phyloP scores from a whole-genome alignment of 2,888 invertebrate genomes.

The Hypolimnas misippus region DNA sequence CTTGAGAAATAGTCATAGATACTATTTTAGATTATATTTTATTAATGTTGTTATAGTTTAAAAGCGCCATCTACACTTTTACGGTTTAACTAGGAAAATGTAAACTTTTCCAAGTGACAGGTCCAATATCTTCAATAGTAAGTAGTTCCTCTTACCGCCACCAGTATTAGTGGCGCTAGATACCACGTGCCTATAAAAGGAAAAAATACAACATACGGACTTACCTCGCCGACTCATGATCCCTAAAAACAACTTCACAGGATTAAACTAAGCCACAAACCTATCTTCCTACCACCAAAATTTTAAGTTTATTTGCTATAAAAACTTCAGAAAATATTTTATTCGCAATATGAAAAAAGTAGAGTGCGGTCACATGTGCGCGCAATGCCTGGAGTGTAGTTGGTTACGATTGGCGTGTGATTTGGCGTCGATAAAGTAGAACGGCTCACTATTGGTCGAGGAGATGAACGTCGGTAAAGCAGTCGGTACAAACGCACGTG shows the following conservation, averaged over 20 bases:
- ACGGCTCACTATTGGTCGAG: conserved; percentile 54
- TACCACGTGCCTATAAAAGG: conserved; percentile 42
- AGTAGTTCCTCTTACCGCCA: conserved; percentile 31
- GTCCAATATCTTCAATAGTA: background rate
- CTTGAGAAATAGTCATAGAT: too few relatives aligned
- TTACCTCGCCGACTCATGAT: conserved; percentile 70
- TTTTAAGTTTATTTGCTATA: background rate
- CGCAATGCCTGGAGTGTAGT: conserved; percentile 58
- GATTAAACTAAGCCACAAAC: conserved; percentile 18
- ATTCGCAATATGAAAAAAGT: conserved; percentile 36
- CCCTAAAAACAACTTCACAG: conserved; percentile 35
- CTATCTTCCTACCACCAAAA: conserved; percentile 5
- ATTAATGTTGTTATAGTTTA: too few relatives aligned
- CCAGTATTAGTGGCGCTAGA: conserved; percentile 50
- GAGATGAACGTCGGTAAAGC: conserved; percentile 53
- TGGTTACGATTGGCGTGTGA: conserved; percentile 60
- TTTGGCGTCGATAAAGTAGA: conserved; percentile 52
- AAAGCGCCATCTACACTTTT: conserved; percentile 10
- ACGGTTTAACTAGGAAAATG: conserved; percentile 3
- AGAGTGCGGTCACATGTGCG: conserved; percentile 74
- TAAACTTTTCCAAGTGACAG: background rate
- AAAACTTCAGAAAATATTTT: conserved; percentile 40
- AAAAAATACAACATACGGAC: conserved; percentile 47
- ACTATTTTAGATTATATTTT: too few relatives aligned
- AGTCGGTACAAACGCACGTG: conserved; percentile 61